phyloP scores from a whole-genome alignment of 1,140 invertebrate species.

The Drosophila melanica region DNA sequence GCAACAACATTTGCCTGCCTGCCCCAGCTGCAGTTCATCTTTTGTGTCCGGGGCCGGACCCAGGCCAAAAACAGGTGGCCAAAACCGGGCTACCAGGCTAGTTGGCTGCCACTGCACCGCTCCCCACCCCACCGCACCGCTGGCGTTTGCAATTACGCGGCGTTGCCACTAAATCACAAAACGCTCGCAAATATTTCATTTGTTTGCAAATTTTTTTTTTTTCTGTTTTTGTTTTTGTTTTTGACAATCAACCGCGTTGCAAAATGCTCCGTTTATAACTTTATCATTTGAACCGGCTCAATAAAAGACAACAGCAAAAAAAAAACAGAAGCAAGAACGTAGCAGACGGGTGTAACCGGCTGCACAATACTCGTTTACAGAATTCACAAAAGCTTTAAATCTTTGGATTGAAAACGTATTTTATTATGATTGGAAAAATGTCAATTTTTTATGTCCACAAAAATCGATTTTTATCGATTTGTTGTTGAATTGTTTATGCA shows the following conservation, averaged over 20 bases:
- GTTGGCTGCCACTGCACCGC: neutral
- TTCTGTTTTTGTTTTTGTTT: no score
- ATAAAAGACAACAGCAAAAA: no score
- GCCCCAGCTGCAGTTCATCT: constrained; percentile 6
- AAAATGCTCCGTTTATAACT: constrained; percentile 71
- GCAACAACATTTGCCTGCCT: constrained; percentile 46
- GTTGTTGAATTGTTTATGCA: no score
- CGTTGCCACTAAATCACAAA: constrained; percentile 60
- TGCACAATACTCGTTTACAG: no score
- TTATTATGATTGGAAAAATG: no score
- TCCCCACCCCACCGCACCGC: constrained; percentile 11
- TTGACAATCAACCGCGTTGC: constrained; percentile 70
- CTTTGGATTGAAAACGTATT: no score
- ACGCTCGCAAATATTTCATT: constrained; percentile 73
- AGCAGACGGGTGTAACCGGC: no score
- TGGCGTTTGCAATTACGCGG: constrained; percentile 71
- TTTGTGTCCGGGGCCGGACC: constrained; percentile 18
- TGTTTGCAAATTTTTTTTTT: constrained; percentile 70
- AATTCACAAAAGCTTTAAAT: no score
- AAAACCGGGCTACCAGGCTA: constrained; percentile 46
- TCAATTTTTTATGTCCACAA: no score
- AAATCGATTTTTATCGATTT: no score
- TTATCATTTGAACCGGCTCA: constrained; percentile 52
- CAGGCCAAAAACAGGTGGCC: constrained; percentile 57
- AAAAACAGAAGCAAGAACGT: no score